These are phyloP conservation scores for Saturnia japonica DNA, from an alignment of 2,888 invertebrate species.

Conservation along the genomic window DNA sequence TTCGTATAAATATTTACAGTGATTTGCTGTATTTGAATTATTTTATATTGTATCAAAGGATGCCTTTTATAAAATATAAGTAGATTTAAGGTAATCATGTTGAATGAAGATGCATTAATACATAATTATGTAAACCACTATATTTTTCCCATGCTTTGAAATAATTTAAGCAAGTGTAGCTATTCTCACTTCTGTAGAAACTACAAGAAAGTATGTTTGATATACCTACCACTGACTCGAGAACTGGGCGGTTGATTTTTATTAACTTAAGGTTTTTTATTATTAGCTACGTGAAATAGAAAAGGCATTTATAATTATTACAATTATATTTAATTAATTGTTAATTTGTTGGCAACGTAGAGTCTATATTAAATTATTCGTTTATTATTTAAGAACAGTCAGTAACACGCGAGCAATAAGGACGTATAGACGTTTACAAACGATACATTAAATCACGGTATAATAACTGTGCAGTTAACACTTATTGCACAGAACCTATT, in stretches of 20 bases:
- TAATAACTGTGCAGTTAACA: slow-evolving; percentile 13
- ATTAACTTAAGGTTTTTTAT: slow-evolving; percentile 53
- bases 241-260: slow-evolving; percentile 40
- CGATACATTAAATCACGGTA: slow-evolving; percentile 31
- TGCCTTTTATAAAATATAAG: slow-evolving; percentile 79
- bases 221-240: slow-evolving; percentile 39
- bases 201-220: slow-evolving; percentile 47
- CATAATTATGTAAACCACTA: slow-evolving; percentile 53
- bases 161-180: slow-evolving; percentile 50
- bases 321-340: slow-evolving; percentile 67
- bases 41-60: slow-evolving; percentile 70
- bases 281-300: slow-evolving; percentile 55
- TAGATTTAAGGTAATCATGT: slow-evolving; percentile 68
- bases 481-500: not conserved
- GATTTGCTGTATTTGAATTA: slow-evolving; percentile 65
- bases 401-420: slow-evolving; percentile 43
- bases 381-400: slow-evolving; percentile 59
- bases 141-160: slow-evolving; percentile 62
- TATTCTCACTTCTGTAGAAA: slow-evolving; percentile 52
- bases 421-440: slow-evolving; percentile 37
- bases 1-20: slow-evolving; percentile 57
- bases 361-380: slow-evolving; percentile 78
- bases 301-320: slow-evolving; percentile 73
- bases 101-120: slow-evolving; percentile 63
- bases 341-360: slow-evolving; percentile 76